Evolutionary conservation across 2,888 invertebrate species (phyloP), one percentile per base, ranked within the genome.

Genomic region (Drosophila eohydei): DNA sequence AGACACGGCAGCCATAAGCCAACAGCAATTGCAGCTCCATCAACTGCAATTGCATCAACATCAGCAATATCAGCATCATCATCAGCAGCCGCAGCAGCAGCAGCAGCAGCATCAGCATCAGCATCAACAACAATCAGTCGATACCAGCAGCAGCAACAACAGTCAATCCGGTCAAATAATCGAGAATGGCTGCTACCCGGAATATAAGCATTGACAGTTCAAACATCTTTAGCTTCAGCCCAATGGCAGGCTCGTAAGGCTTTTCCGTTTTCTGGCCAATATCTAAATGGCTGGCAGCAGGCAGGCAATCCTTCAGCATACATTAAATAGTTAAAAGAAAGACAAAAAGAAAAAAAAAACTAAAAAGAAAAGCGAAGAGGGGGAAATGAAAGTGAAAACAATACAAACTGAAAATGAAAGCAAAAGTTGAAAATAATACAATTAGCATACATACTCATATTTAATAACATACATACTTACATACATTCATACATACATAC

Each of bases 201-300:
- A 96, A 94, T 96, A 96, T 94, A 96, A 95, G 94, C 96, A 96
- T 95, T 96, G 95, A 95, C 95, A 93, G 91, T 92, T 91, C 80
- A 82, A 78, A 60, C 73, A 74, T 52, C 78, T 71, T 30, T 64
- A 77, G 64, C 65, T 52, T 58, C 63, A 62, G 41, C 11, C 55
- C 41, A 21, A 16, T 26, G 32, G 14, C 32, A 16, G 14, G 2
- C n/a, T 32, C 32, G 41, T 28, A 14, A 34, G 34, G 64, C 50
- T 44, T 16, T 43, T 44, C 30, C 50, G 63, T 50, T 64, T 41
- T 62, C 34, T 62, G 41, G 46, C 63, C 46, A 62, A 40, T 6
- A n/a, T 32, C 32, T 52, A 52, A 26, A 26, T 14, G 40, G 43
- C 48, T 56, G 70, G 32, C 46, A 51, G 40, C n/a, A 48, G 71